A percentile compares a stretch with the other conserved stretches of the same genome.
Conservation (phyloP, 2,888 invertebrate species). For the Andrena bucephala region DNA sequence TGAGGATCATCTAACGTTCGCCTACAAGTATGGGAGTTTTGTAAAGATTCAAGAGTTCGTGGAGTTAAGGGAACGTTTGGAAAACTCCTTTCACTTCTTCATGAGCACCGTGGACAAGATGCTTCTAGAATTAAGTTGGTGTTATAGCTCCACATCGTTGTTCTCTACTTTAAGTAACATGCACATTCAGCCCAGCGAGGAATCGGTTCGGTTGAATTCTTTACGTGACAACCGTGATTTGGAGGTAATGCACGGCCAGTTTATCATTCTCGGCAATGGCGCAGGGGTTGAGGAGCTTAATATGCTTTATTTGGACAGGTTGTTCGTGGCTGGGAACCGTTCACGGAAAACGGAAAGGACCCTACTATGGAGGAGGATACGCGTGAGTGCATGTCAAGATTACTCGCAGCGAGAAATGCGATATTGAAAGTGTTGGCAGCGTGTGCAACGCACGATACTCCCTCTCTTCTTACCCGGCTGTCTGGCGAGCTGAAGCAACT, state of each 20-base stretch:
- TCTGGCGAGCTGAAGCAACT: conserved; percentile 75
- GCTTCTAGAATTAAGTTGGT: conserved; percentile 88
- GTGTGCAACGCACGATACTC: conserved; percentile 74
- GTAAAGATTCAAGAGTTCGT: conserved; percentile 96
- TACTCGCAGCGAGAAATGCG: conserved; percentile 79
- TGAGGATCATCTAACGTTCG: conserved; percentile 95
- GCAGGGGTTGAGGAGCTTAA: neutral
- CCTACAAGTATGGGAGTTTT: conserved; percentile 98
- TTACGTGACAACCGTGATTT: conserved; percentile 83
- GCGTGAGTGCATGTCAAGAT: conserved; percentile 78
- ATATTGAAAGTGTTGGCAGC: conserved; percentile 81
- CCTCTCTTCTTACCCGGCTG: conserved; percentile 73
- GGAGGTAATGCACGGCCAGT: conserved; percentile 71
- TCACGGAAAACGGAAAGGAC: conserved; percentile 72
- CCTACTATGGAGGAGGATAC: conserved; percentile 80
- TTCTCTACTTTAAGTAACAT: conserved; percentile 77
- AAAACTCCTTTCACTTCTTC: conserved; percentile 92
- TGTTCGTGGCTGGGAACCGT: conserved; percentile 82
- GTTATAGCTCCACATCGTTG: conserved; percentile 75
- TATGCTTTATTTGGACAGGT: conserved; percentile 70
- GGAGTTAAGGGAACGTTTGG: conserved; percentile 92
- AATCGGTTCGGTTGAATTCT: conserved; percentile 79
- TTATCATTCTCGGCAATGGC: conserved; percentile 2
- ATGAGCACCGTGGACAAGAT: conserved; percentile 89
- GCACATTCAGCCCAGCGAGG: conserved; percentile 80